These are phyloP conservation scores for Bombyx huttoni DNA, from an alignment of 2,888 invertebrate genomes.

Conservation along the genomic window DNA sequence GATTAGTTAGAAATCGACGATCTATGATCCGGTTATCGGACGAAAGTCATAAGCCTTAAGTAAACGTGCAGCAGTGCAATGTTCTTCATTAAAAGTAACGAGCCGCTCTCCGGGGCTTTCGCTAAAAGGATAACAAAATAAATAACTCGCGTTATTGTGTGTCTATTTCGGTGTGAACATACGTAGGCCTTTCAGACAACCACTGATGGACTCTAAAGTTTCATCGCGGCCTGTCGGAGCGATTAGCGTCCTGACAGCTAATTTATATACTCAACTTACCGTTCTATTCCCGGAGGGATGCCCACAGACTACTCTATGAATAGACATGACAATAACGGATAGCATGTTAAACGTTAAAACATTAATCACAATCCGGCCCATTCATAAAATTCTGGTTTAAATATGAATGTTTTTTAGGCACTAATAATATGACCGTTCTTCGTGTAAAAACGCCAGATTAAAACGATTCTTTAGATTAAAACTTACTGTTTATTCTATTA, in stretches of 20 bases:
- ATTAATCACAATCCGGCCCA: neutral
- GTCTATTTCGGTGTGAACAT: conserved; percentile 46
- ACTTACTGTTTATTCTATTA: too few relatives aligned
- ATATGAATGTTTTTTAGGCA: neutral
- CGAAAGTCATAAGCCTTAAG: conserved; percentile 24
- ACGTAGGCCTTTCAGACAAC: conserved; percentile 55
- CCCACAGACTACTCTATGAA: conserved; percentile 24
- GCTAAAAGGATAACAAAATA: conserved; percentile 58
- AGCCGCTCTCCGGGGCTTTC: conserved; percentile 25
- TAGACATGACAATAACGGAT: conserved; percentile 27
- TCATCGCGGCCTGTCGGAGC: conserved; percentile 68
- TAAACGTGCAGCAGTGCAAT: conserved; percentile 32
- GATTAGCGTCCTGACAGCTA: conserved; percentile 70
- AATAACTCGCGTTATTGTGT: conserved; percentile 50
- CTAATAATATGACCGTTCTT: too few relatives aligned
- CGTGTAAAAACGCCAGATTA: too few relatives aligned
- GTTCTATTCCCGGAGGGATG: conserved; percentile 56
- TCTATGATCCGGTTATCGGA: conserved; percentile 16
- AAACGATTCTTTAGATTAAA: too few relatives aligned
- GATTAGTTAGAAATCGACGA: neutral
- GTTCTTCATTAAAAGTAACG: conserved; percentile 42
- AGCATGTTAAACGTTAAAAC: neutral
- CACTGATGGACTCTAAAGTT: conserved; percentile 66
- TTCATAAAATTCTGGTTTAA: neutral
- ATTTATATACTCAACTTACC: conserved; percentile 71